Evolutionary conservation across 2,797 vertebrate genomes (phyloP).

Genomic region (Benthosema pterotum): DNA sequence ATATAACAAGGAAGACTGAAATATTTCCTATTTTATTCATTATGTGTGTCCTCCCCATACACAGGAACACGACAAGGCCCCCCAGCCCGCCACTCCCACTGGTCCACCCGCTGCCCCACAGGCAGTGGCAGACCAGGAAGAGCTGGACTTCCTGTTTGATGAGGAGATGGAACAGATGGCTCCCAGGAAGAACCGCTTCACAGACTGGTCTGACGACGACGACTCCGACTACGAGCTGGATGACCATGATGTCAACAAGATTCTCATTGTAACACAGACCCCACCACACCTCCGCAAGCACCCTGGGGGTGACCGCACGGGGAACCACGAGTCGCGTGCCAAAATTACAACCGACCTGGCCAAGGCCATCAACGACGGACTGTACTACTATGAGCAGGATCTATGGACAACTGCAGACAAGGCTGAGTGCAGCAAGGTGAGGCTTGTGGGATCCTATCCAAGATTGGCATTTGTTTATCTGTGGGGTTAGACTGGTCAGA

Average conservation of each 20-base stretch:
- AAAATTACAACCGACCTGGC: slow-evolving; percentile 88
- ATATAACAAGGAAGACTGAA: too few relatives aligned
- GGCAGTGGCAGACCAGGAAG: slow-evolving; percentile 84
- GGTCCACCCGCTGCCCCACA: slow-evolving; percentile 34
- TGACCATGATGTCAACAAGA: slow-evolving; percentile 92
- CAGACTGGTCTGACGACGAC: slow-evolving; percentile 87
- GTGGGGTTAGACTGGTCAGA: too few relatives aligned
- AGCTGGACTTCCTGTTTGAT: slow-evolving; percentile 94
- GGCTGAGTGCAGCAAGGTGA: slow-evolving; percentile 83
- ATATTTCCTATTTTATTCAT: neutral
- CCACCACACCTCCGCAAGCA: slow-evolving; percentile 88
- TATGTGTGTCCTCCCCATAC: neutral
- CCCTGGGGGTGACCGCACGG: slow-evolving; percentile 81
- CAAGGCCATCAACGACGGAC: slow-evolving; percentile 91
- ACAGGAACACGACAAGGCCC: slow-evolving; percentile 55
- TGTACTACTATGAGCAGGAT: slow-evolving; percentile 93
- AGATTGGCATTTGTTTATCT: neutral
- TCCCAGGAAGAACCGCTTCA: slow-evolving; percentile 85
- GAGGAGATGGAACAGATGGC: slow-evolving; percentile 90
- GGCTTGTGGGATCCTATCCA: neutral
- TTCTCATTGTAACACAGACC: slow-evolving; percentile 93
- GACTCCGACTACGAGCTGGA: slow-evolving; percentile 93
- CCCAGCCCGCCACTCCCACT: slow-evolving; percentile 23
- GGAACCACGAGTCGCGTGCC: slow-evolving; percentile 82
- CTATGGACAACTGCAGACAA: slow-evolving; percentile 86